phyloP scores from a whole-genome alignment of 2,888 invertebrate genomes.

The Apodemia mormo region DNA sequence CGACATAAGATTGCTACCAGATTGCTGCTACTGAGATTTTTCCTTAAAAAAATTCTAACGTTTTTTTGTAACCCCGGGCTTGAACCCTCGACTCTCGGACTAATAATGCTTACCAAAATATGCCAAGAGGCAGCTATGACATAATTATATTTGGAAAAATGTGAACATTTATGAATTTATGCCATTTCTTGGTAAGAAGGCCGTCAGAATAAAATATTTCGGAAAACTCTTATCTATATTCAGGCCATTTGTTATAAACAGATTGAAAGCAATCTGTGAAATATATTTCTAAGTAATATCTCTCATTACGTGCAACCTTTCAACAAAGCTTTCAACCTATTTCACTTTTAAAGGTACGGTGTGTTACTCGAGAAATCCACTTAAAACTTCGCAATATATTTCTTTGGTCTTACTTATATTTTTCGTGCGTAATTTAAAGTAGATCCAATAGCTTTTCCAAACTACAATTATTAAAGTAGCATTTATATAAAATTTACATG shows the following conservation, averaged over 20 bases:
- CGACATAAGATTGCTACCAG: too few species aligned
- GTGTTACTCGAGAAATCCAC: neutral
- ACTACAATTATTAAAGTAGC: too few species aligned
- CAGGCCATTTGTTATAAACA: neutral
- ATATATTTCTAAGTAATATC: constrained; percentile 2
- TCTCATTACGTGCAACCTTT: constrained; percentile 1
- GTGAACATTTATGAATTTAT: too few species aligned
- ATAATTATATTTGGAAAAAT: too few species aligned
- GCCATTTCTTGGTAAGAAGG: neutral
- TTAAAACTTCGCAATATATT: constrained; percentile 1
- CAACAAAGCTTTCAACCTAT: constrained; percentile 4
- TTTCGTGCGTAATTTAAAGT: neutral
- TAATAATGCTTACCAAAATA: too few species aligned
- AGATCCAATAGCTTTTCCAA: neutral
- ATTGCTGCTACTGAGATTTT: too few species aligned
- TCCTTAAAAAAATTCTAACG: too few species aligned
- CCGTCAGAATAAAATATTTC: neutral
- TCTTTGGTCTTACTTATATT: neutral
- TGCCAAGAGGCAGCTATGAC: too few species aligned
- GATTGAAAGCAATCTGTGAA: constrained; percentile 9
- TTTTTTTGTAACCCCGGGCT: too few species aligned
- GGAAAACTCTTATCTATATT: neutral
- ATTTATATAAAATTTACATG: too few species aligned
- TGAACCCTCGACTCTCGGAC: too few species aligned
- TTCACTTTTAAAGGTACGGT: constrained; percentile 2